phyloP scores from a whole-genome alignment of 2,797 vertebrate species.

The Poeciliopsis paucimaculata region DNA sequence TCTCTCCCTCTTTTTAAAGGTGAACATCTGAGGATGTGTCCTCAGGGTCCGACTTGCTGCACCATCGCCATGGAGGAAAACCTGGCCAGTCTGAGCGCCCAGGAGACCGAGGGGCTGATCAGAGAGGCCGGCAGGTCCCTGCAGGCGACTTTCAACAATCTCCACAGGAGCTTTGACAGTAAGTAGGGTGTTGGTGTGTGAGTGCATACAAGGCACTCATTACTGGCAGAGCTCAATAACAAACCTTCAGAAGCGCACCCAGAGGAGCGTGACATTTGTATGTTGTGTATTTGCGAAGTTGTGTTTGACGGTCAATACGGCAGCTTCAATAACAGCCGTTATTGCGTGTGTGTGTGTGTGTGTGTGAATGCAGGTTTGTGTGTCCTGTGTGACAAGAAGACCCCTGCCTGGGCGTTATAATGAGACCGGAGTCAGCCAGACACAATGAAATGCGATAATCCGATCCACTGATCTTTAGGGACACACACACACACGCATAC shows the following conservation, averaged over 20 bases:
- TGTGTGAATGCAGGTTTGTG: slow-evolving; percentile 24
- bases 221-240: slow-evolving; percentile 45
- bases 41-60: slow-evolving; percentile 94
- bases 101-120: slow-evolving; percentile 89
- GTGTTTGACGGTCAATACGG: slow-evolving; percentile 40
- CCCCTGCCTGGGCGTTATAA: slow-evolving; percentile 77
- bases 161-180: slow-evolving; percentile 92
- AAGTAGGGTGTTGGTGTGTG: slow-evolving; percentile 63
- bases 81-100: slow-evolving; percentile 84
- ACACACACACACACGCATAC: slow-evolving; percentile 24
- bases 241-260: slow-evolving; percentile 30
- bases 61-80: slow-evolving; percentile 94
- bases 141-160: slow-evolving; percentile 84
- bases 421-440: slow-evolving; percentile 76
- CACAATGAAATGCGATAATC: slow-evolving; percentile 79
- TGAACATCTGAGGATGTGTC: slow-evolving; percentile 93
- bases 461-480: slow-evolving; percentile 64
- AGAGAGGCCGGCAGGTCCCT: slow-evolving; percentile 87
- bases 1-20: slow-evolving; percentile 74
- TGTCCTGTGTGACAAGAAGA: slow-evolving; percentile 57
- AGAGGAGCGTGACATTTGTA: slow-evolving; percentile 52
- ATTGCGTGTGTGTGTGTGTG: background rate
- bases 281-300: slow-evolving; percentile 42
- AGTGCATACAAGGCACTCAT: slow-evolving; percentile 47
- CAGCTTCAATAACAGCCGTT: slow-evolving; percentile 24